These are phyloP conservation scores for Arenaria interpres DNA, from an alignment of 2,113 vertebrate species.

Conservation along the genomic window DNA sequence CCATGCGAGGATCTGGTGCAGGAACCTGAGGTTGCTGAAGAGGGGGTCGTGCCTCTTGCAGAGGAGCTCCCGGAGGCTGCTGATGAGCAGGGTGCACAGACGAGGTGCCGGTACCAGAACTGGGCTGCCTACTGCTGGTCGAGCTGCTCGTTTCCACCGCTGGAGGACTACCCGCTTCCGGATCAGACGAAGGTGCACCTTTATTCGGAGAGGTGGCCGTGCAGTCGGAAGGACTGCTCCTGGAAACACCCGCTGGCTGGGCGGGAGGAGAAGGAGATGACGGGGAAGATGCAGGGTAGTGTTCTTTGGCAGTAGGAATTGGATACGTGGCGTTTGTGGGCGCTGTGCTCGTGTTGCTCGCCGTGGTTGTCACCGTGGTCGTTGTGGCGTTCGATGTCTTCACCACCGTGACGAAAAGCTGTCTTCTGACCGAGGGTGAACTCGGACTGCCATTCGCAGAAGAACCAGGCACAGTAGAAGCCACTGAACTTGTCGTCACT, in stretches of 20 bases:
- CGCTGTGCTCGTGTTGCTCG: constrained; percentile 78
- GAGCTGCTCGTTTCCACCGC: constrained; percentile 57
- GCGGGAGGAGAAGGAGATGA: constrained; percentile 78
- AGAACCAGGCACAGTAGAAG: constrained; percentile 77
- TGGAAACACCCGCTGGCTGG: constrained; percentile 70
- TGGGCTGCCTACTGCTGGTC: constrained; percentile 64
- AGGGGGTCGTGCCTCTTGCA: constrained; percentile 75
- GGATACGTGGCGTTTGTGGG: constrained; percentile 79
- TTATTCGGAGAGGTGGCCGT: constrained; percentile 74
- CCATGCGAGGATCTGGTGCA: constrained; percentile 78
- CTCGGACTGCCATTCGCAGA: constrained; percentile 79
- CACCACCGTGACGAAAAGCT: constrained; percentile 91
- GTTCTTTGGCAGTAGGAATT: constrained; percentile 83
- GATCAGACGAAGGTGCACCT: constrained; percentile 68
- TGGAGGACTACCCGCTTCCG: constrained; percentile 71
- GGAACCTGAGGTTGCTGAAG: constrained; percentile 82
- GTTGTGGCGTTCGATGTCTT: constrained; percentile 82
- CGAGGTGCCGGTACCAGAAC: constrained; percentile 60
- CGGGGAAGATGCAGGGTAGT: constrained; percentile 79
- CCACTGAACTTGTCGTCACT: constrained; percentile 72
- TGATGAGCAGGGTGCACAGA: constrained; percentile 73
- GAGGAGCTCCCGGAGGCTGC: constrained; percentile 70
- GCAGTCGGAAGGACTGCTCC: constrained; percentile 79
- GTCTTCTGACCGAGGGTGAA: constrained; percentile 91
- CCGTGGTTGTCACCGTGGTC: constrained; percentile 78